These are phyloP conservation scores for Cerceris rybyensis DNA, from an alignment of 2,888 invertebrate species.

Conservation along the genomic window DNA sequence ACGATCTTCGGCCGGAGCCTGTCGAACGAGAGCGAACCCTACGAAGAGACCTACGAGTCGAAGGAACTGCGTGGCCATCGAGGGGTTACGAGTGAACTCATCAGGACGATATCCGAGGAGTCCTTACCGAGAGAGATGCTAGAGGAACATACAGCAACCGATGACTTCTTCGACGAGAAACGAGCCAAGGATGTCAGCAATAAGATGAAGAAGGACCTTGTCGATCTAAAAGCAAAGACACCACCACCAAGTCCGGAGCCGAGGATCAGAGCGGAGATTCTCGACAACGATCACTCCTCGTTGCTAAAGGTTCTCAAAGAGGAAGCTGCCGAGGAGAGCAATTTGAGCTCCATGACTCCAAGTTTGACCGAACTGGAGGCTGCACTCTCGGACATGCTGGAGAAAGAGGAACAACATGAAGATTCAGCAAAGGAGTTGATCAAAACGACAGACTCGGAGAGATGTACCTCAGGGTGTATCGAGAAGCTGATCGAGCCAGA, in stretches of 20 bases:
- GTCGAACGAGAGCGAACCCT: constrained; percentile 75
- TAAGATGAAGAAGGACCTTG: constrained; percentile 45
- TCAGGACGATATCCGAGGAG: constrained; percentile 78
- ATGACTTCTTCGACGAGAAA: constrained; percentile 65
- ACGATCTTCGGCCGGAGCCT: constrained; percentile 68
- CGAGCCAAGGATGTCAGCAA: constrained; percentile 57
- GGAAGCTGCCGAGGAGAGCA: constrained; percentile 68
- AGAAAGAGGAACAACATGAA: constrained; percentile 70
- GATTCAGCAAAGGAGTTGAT: constrained; percentile 49
- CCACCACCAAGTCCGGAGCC: constrained; percentile 77
- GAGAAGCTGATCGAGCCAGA: constrained; percentile 66
- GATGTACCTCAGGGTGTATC: constrained; percentile 6
- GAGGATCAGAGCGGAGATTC: constrained; percentile 66
- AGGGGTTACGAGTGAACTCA: constrained; percentile 32
- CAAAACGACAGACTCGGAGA: constrained; percentile 14
- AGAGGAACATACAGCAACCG: constrained; percentile 57
- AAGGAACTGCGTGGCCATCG: constrained; percentile 67
- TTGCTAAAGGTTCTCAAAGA: constrained; percentile 72
- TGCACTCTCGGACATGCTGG: constrained; percentile 79
- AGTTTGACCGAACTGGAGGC: constrained; percentile 78
- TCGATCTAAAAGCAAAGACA: constrained; percentile 62
- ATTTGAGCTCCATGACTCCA: constrained; percentile 79
- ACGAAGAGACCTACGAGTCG: constrained; percentile 70
- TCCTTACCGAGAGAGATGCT: constrained; percentile 78
- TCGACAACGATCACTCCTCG: constrained; percentile 70